Evolutionary conservation across 1,140 invertebrate species (phyloP).

Genomic region (Brachionus asplanchnoidis): DNA sequence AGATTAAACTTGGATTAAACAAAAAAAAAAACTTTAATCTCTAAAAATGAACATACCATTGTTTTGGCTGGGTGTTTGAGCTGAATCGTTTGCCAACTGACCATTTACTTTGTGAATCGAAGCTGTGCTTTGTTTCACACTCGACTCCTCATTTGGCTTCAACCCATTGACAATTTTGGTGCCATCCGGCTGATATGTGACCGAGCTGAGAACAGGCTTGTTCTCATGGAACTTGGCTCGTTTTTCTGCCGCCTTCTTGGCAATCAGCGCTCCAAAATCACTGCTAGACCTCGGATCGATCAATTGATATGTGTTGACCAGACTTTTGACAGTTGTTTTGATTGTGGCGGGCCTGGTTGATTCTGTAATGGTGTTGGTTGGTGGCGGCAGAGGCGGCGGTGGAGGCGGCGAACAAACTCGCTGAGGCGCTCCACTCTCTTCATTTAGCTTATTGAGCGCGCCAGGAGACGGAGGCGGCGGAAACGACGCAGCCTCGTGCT

Average conservation of each 20-base stretch:
- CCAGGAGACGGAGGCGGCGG: conserved; percentile 15
- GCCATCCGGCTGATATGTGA: conserved; percentile 26
- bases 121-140: background rate
- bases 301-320: background rate
- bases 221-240: conserved; percentile 39
- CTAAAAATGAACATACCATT: background rate
- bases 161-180: background rate
- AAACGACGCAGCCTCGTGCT: background rate
- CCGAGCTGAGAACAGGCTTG: conserved; percentile 3
- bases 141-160: background rate
- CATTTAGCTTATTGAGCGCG: background rate
- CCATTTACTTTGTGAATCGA: background rate
- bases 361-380: background rate
- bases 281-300: conserved; percentile 11
- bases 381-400: background rate
- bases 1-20: background rate
- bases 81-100: background rate
- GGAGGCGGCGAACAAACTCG: background rate
- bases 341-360: background rate
- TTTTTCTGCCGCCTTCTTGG: conserved; percentile 38
- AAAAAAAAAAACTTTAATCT: background rate
- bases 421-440: background rate
- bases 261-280: conserved; percentile 34
- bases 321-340: background rate
- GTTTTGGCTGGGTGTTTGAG: background rate